Base-by-base conservation (phyloP, 2,888 invertebrate species). In the Physocephala rufipes region DNA sequence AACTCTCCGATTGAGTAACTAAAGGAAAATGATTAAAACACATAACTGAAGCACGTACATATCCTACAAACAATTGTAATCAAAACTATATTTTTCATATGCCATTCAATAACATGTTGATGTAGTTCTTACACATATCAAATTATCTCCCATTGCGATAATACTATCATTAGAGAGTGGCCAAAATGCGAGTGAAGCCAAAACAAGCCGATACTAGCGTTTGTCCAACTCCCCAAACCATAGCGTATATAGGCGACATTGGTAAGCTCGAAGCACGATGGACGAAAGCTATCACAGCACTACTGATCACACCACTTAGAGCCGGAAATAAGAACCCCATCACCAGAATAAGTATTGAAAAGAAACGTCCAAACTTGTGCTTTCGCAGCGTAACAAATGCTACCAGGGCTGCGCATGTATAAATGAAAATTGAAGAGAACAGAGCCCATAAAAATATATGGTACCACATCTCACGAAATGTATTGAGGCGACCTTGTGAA, bases 371-470 rank as follows among this genome's bases (percentile, higher is more conserved):
- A 86, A 95, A 94, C 87, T 94, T 95, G 86, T 97, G 97, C 88
- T 96, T 96, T 74, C 96, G 90, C 79, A 97, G 88, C 64, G 95
- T 95, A 75, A 93, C 93, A 84, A 97, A 96, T 63, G 97, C 95
- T 77, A 97, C 94, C 68, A 94, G 87, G 69, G 95, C 95, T 71
- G 97, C 97, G 84, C 96, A 92, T 67, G 92, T 92, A 86, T 97
- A 97, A 77, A 97, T 94, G 84, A 97, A 91, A 81, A 97, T 90
- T 66, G 97, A 97, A 16, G 97, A 97, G 85, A 96, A 95, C 82
- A 97, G 88, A 73, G 95, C 95, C 96, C 97, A 97, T 81, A 97
- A 88, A 87, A 97, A 97, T 84, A 97, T 93, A 84, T 96, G 94
- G 86, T 96, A 97, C 97, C 97, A 97, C 94, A 97, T 97, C 87